Percentiles rank a stretch among this genome's conserved stretches.
Conservation (phyloP, 1,140 invertebrate genomes). For the Drosophila eugracilis region DNA sequence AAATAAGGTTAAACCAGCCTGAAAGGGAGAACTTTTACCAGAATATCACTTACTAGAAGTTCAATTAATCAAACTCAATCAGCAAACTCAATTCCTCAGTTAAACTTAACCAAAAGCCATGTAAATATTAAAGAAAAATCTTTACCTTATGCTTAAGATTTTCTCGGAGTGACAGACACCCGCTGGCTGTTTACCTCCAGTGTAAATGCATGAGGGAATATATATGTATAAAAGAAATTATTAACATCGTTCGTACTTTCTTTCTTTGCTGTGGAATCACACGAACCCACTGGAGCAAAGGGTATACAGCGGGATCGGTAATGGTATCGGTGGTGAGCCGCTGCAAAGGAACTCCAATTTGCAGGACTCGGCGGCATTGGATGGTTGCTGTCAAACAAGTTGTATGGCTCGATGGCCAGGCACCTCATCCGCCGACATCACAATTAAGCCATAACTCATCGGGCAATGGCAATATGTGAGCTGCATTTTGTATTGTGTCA, state of each 20-base stretch:
- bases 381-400: slow-evolving; percentile 39
- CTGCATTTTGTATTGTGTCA: slow-evolving; percentile 59
- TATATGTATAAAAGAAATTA: slow-evolving; percentile 23
- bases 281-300: not conserved
- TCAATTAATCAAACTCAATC: too few relatives aligned
- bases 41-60: too few relatives aligned
- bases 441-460: slow-evolving; percentile 75
- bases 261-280: slow-evolving; percentile 1
- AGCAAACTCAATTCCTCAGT: too few relatives aligned
- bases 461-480: slow-evolving; percentile 39
- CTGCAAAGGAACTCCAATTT: slow-evolving; percentile 22
- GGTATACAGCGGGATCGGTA: slow-evolving; percentile 1
- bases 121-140: too few relatives aligned
- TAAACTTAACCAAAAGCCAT: too few relatives aligned
- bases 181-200: slow-evolving; percentile 36
- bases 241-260: slow-evolving; percentile 5
- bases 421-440: slow-evolving; percentile 39
- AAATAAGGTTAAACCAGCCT: too few relatives aligned
- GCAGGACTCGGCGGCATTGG: slow-evolving; percentile 4
- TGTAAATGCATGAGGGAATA: slow-evolving; percentile 23
- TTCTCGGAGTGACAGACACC: not conserved
- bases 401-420: slow-evolving; percentile 16
- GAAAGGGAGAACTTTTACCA: too few relatives aligned
- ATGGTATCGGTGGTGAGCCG: not conserved
- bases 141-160: not conserved